Percentiles rank a stretch among this genome's conserved stretches.
Conservation (phyloP, 2,797 vertebrate species). For the Microcaecilia unicolor region DNA sequence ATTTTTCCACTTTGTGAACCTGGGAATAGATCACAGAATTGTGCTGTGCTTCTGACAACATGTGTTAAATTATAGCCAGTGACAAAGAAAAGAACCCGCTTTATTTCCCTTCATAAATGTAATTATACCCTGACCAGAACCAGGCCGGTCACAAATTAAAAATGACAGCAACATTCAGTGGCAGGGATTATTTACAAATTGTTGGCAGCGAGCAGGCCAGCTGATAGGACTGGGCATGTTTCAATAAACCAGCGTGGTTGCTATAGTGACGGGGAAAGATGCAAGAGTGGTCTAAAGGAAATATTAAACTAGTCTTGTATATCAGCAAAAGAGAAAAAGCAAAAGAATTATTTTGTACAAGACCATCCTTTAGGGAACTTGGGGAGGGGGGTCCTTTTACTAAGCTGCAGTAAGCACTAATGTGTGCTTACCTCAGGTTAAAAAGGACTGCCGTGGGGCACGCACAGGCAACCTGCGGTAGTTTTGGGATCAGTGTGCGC, state of each 20-base stretch:
- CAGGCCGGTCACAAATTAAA: conserved; percentile 41
- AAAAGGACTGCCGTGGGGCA: too few species aligned
- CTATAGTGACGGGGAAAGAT: conserved; percentile 32
- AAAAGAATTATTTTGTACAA: too few species aligned
- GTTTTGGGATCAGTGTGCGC: too few species aligned
- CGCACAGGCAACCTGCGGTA: too few species aligned
- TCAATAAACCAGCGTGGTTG: conserved; percentile 24
- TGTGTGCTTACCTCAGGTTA: too few species aligned
- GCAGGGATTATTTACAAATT: conserved; percentile 42
- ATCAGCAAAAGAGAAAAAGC: conserved; percentile 11
- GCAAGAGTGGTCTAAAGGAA: conserved; percentile 24
- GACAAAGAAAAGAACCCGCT: conserved; percentile 36
- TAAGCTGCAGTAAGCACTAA: too few species aligned
- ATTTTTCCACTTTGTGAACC: conserved; percentile 7
- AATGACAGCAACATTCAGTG: conserved; percentile 37
- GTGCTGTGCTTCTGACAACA: conserved; percentile 37
- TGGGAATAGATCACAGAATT: conserved; percentile 17
- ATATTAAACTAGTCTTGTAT: conserved; percentile 23
- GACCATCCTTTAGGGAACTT: too few species aligned
- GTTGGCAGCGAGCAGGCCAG: conserved; percentile 23
- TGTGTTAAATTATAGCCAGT: conserved; percentile 13
- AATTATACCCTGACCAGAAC: conserved; percentile 38
- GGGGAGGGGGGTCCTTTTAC: too few species aligned
- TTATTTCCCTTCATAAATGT: conserved; percentile 41
- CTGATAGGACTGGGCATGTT: conserved; percentile 24